Percentiles rank a stretch among this genome's conserved stretches.
Evolutionary conservation across 2,888 invertebrate species (phyloP).

Genomic region (Diachrysia chrysitis): DNA sequence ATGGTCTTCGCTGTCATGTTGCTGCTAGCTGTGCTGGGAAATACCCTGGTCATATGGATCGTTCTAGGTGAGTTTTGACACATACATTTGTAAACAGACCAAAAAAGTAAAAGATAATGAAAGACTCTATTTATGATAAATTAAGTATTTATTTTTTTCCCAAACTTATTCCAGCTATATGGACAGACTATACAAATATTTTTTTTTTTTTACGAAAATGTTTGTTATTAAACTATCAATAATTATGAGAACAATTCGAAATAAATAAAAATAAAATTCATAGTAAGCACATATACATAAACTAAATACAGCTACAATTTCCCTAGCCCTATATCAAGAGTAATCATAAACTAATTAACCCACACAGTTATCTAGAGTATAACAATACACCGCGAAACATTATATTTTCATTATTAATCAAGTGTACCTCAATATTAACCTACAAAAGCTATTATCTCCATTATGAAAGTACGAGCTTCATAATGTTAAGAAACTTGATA

Average conservation of each 20-base stretch:
- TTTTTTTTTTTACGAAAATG: too few species aligned
- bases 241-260: too few species aligned
- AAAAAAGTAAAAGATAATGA: too few species aligned
- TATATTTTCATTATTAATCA: background rate
- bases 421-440: background rate
- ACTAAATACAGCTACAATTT: background rate
- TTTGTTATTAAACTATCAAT: too few species aligned
- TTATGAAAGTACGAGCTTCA: background rate
- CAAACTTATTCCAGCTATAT: too few species aligned
- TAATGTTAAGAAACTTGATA: background rate
- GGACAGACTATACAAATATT: too few species aligned
- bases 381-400: background rate
- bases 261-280: too few species aligned
- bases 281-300: too few species aligned
- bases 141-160: too few species aligned
- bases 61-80: conserved; percentile 91
- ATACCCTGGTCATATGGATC: conserved; percentile 97
- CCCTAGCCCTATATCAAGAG: background rate
- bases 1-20: conserved; percentile 93
- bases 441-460: background rate
- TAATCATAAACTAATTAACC: background rate
- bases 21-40: conserved; percentile 94
- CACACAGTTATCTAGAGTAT: background rate
- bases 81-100: background rate
- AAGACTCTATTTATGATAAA: too few species aligned